A percentile compares a stretch with the other conserved stretches of the same genome.
phyloP scores from a whole-genome alignment of 2,888 invertebrate genomes.

The Andrena marginata region DNA sequence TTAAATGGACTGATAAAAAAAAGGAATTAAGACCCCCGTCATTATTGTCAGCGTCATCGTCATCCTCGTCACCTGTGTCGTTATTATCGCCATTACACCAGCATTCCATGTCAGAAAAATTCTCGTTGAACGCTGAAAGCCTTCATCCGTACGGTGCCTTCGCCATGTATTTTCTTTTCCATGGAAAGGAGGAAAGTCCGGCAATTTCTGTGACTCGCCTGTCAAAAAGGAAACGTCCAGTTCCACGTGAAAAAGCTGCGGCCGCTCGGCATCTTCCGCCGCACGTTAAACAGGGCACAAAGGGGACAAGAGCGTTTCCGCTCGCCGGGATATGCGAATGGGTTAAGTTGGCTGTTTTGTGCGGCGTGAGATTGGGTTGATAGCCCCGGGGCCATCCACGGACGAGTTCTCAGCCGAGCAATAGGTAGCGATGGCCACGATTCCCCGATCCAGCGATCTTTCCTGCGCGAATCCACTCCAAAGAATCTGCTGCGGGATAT shows the following conservation, averaged over 20 bases:
- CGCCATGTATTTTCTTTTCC: neutral
- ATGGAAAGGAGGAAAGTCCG: slow-evolving; percentile 22
- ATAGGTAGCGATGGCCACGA: slow-evolving; percentile 46
- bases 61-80: neutral
- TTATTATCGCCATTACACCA: slow-evolving; percentile 23
- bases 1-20: neutral
- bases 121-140: slow-evolving; percentile 5
- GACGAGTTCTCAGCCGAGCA: slow-evolving; percentile 76
- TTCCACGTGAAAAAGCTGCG: slow-evolving; percentile 31
- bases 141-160: neutral
- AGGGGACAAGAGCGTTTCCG: slow-evolving; percentile 63
- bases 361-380: slow-evolving; percentile 82
- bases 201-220: slow-evolving; percentile 20
- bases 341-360: slow-evolving; percentile 70
- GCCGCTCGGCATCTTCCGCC: slow-evolving; percentile 14
- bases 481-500: neutral
- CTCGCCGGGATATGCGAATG: slow-evolving; percentile 54
- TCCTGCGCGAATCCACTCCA: neutral
- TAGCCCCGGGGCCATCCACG: slow-evolving; percentile 79
- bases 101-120: neutral
- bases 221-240: slow-evolving; percentile 38
- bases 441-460: slow-evolving; percentile 20
- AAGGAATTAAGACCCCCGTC: slow-evolving; percentile 27
- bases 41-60: slow-evolving; percentile 16
- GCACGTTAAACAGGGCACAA: slow-evolving; percentile 53